These are phyloP conservation scores for Tragulus kanchil DNA, from an alignment of 2,113 vertebrate species.

Conservation along the genomic window DNA sequence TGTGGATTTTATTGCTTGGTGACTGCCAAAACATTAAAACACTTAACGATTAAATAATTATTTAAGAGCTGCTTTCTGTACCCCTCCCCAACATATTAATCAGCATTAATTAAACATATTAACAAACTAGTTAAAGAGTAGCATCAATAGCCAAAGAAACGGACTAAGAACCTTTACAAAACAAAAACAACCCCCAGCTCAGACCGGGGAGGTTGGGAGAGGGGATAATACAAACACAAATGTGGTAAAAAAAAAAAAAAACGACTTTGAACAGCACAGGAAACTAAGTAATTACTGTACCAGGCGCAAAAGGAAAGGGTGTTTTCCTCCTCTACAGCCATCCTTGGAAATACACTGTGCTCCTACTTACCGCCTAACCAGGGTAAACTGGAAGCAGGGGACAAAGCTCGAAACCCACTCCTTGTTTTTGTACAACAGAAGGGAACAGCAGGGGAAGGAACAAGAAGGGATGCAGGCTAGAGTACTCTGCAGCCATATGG, in stretches of 20 bases:
- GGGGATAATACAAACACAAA: constrained; percentile 71
- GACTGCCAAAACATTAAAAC: constrained; percentile 42
- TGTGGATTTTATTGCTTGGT: constrained; percentile 40
- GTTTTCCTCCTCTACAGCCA: constrained; percentile 75
- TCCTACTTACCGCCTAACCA: constrained; percentile 53
- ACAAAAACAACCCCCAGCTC: constrained; percentile 60
- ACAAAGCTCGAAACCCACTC: constrained; percentile 58
- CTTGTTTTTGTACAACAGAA: constrained; percentile 34
- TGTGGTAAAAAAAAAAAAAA: constrained; percentile 18
- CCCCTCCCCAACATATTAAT: constrained; percentile 36
- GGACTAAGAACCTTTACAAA: constrained; percentile 70
- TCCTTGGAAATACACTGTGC: constrained; percentile 58
- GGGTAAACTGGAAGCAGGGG: constrained; percentile 56
- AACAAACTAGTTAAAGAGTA: constrained; percentile 69
- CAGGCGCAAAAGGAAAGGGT: constrained; percentile 51
- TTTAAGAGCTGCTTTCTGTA: constrained; percentile 74
- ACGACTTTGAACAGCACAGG: constrained; percentile 49
- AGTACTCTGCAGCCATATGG: constrained; percentile 69
- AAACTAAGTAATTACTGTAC: constrained; percentile 73
- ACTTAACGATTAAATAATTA: constrained; percentile 52
- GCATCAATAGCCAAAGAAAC: constrained; percentile 53
- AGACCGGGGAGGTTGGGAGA: background rate
- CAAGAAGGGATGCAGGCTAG: background rate
- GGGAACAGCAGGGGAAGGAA: constrained; percentile 50
- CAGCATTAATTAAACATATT: constrained; percentile 58